Base-by-base conservation (phyloP, 1,140 invertebrate genomes). In the Magallana ariakensis region DNA sequence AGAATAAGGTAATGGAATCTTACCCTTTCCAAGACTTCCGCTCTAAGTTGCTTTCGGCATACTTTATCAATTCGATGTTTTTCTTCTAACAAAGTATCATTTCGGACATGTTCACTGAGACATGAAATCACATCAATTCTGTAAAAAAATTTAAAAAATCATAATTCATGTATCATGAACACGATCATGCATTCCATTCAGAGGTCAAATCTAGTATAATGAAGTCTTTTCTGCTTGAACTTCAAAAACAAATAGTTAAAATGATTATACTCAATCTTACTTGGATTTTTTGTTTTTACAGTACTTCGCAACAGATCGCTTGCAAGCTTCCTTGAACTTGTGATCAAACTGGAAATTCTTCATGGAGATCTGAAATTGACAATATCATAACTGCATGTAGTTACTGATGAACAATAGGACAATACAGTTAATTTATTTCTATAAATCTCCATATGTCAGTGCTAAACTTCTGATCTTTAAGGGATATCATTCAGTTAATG, bases 281-380 rank as follows among this genome's bases (percentile, higher is more conserved):
- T 96, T 95, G 83, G 92, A 94, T 91, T 94, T 95, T 87, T 93
- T 93, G 57, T 89, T 87, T 58, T 89, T 91, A 95, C 98, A 99
- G 94, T 97, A 97, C 89, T 96, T 95, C 80, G 96, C 95, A 0
- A 99, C 98, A 95, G 97, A 96, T 11, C 96, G 96, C 91, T 97
- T 97, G 92, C 99, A 99, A 0, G 98, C 97, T 93, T 98, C 96
- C 95, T 99, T 99, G 94, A 99, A 99, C 94, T 98, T 98, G 91
- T 97, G 97, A 26, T 97, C 98, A 94, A 99, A 99, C 92, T 97
- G 97, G 94, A 98, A 99, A 95, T 98, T 98, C 94, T 99, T 98
- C 87, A 99, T 94, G 9, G 97, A 97, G 81, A 99, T 97, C 70
- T 99, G 95, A 95, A 93, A 87, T 53, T 81, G 33, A 86, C 86